Conservation (phyloP, 2,113 vertebrate genomes). For the Gopherus flavomarginatus region DNA sequence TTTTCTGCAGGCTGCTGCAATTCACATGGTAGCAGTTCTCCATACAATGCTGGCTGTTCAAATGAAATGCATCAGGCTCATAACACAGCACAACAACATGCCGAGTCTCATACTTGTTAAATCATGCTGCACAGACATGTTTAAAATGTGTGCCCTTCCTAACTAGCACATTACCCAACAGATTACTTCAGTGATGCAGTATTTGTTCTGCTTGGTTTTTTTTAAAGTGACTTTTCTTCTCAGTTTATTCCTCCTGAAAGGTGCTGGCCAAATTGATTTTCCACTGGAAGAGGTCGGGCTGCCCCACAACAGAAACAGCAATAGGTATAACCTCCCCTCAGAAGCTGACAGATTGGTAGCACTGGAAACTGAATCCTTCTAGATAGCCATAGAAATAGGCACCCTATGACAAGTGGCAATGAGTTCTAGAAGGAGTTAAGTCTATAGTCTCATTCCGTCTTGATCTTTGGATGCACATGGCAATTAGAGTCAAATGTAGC, state of each 20-base stretch:
- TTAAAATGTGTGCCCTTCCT: background rate
- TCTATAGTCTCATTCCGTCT: background rate
- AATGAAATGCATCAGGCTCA: background rate
- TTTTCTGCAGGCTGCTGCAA: background rate
- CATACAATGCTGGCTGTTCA: background rate
- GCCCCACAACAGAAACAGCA: background rate
- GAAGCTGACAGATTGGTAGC: background rate
- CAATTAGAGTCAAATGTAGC: background rate
- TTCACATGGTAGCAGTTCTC: background rate
- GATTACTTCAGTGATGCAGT: background rate
- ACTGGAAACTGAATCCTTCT: background rate
- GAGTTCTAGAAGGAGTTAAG: background rate
- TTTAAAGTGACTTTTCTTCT: background rate
- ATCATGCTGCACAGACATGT: background rate
- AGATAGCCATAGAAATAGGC: background rate
- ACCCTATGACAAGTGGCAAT: background rate
- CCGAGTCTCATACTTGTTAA: background rate
- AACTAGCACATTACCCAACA: background rate
- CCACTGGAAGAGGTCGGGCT: background rate
- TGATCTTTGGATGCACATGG: background rate
- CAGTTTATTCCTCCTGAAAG: background rate
- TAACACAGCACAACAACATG: background rate
- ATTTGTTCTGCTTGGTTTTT: background rate
- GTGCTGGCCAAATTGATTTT: background rate
- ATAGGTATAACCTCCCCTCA: accelerated